A percentile compares a stretch with the other conserved stretches of the same genome.
Conservation (phyloP, 1,140 invertebrate genomes). For the Samia ricini region DNA sequence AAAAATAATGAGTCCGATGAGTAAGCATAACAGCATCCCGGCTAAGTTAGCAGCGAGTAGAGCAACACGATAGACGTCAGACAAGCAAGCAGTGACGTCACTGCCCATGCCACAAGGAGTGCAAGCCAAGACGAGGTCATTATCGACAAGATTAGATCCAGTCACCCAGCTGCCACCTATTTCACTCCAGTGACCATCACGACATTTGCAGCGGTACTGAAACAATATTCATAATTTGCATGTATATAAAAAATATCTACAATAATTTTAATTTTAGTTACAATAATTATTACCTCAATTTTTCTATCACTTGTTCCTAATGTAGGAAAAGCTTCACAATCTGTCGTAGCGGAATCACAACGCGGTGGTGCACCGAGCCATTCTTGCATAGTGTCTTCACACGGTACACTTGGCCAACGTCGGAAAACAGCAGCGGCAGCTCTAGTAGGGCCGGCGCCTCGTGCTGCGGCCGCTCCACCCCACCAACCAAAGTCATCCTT, state of each 20-base stretch:
- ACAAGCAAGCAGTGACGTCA: conserved; percentile 52
- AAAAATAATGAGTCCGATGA: conserved; percentile 85
- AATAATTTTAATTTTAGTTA: not conserved
- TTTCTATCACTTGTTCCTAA: conserved; percentile 29
- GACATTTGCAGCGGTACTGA: conserved; percentile 64
- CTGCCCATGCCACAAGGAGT: conserved; percentile 51
- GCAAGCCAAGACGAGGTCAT: conserved; percentile 33
- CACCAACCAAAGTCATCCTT: conserved; percentile 50
- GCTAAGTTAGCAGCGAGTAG: conserved; percentile 84
- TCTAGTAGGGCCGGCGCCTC: conserved; percentile 39
- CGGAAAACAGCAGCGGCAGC: conserved; percentile 62
- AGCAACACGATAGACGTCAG: conserved; percentile 81
- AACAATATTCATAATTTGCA: conserved; percentile 6
- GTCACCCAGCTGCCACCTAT: conserved; percentile 43
- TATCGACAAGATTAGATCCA: conserved; percentile 20
- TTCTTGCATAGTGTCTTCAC: conserved; percentile 57
- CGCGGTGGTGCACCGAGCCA: conserved; percentile 53
- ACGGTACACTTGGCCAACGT: conserved; percentile 44
- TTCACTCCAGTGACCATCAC: conserved; percentile 49
- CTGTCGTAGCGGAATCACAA: conserved; percentile 52
- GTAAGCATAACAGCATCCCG: conserved; percentile 84
- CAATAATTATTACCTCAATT: conserved; percentile 41
- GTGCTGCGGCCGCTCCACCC: conserved; percentile 58
- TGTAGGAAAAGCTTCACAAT: conserved; percentile 49
- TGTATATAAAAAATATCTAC: not conserved